Percentiles rank a stretch among this genome's conserved stretches.
Evolutionary conservation across 2,113 vertebrate species (phyloP).

Genomic region (Etheostoma cragini): DNA sequence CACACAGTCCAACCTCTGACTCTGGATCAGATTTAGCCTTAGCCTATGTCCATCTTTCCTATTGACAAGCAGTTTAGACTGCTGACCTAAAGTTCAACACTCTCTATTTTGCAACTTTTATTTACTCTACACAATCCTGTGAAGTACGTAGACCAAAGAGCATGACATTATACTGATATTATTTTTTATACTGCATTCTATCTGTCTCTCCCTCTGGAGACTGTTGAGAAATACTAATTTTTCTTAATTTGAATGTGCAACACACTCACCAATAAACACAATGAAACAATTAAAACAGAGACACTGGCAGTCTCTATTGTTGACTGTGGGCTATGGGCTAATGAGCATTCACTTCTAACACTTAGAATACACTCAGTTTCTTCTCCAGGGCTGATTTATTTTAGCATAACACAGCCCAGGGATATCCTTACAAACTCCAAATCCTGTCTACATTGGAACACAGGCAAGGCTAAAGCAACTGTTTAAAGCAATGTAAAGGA

Average conservation of each 20-base stretch:
- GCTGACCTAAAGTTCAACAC: slow-evolving; percentile 17
- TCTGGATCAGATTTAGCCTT: slow-evolving; percentile 18
- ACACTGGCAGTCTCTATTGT: slow-evolving; percentile 1
- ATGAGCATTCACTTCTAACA: slow-evolving; percentile 40
- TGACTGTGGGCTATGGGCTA: slow-evolving; percentile 19
- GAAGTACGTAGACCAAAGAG: slow-evolving; percentile 2
- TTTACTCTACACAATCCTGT: slow-evolving; percentile 10
- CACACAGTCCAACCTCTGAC: slow-evolving; percentile 18
- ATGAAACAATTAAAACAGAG: slow-evolving; percentile 8
- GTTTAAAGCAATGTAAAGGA: slow-evolving; percentile 32
- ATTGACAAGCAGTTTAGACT: slow-evolving; percentile 1
- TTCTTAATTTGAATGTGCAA: background rate
- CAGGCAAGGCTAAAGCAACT: background rate
- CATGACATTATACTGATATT: slow-evolving; percentile 4
- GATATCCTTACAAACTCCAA: slow-evolving; percentile 24
- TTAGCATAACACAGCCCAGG: slow-evolving; percentile 40
- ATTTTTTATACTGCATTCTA: background rate
- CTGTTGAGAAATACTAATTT: slow-evolving; percentile 5
- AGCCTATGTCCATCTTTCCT: slow-evolving; percentile 6
- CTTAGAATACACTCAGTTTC: slow-evolving; percentile 26
- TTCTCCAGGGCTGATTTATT: slow-evolving; percentile 36
- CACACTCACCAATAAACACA: background rate
- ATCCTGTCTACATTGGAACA: background rate
- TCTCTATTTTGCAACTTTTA: slow-evolving; percentile 22
- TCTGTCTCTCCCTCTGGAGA: background rate